Evolutionary conservation across 2,888 invertebrate genomes (phyloP).

Genomic region (Lasioglossum zephyrum): DNA sequence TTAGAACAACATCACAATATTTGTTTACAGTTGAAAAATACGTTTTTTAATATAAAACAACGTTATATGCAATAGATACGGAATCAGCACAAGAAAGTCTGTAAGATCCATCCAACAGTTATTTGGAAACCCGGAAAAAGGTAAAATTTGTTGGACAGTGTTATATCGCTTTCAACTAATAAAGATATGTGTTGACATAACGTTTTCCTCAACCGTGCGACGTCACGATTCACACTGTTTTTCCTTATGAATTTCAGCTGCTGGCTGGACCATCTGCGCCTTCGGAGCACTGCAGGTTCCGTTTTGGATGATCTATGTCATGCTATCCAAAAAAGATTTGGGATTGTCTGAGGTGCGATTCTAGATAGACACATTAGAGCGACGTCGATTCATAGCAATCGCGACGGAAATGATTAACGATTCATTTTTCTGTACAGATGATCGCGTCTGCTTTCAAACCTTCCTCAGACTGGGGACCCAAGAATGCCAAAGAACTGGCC

Average conservation of each 20-base stretch:
- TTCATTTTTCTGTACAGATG: slow-evolving; percentile 62
- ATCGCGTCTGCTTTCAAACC: slow-evolving; percentile 73
- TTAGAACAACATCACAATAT: no score
- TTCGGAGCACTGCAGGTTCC: slow-evolving; percentile 85
- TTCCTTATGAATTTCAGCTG: slow-evolving; percentile 77
- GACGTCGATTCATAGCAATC: background rate
- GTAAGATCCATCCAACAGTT: no score
- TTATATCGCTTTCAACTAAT: no score
- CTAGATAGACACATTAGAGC: background rate
- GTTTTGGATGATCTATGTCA: slow-evolving; percentile 84
- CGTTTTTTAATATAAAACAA: no score
- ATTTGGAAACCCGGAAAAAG: no score
- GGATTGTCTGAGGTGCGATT: slow-evolving; percentile 45
- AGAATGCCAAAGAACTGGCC: slow-evolving; percentile 62
- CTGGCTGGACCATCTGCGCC: slow-evolving; percentile 85
- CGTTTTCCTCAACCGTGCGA: no score
- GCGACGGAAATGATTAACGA: background rate
- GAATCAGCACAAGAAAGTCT: no score
- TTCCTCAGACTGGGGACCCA: slow-evolving; percentile 77
- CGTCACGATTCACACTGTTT: background rate
- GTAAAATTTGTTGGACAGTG: no score
- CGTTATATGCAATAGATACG: no score
- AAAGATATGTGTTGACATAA: no score
- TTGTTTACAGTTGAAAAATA: no score
- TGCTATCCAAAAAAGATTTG: slow-evolving; percentile 62